Conservation (phyloP, 2,888 invertebrate species). For the Campoplex capitator region DNA sequence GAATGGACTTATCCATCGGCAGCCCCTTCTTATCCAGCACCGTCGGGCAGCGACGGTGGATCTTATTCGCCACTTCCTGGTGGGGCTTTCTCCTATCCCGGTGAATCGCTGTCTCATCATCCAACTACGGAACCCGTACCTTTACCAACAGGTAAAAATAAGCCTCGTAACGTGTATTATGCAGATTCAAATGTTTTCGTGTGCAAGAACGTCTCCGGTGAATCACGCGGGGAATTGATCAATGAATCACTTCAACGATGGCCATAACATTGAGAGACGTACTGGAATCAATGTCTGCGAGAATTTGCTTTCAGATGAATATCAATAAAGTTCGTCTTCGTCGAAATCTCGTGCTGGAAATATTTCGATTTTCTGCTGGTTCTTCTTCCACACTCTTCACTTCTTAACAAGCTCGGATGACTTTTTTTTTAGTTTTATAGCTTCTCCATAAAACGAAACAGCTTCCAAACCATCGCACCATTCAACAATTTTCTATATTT, state of each 20-base stretch:
- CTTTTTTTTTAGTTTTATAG: too few species aligned
- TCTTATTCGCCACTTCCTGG: slow-evolving; percentile 83
- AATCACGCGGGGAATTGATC: slow-evolving; percentile 50
- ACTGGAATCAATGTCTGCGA: slow-evolving; percentile 10
- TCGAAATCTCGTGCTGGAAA: too few species aligned
- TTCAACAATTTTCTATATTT: not conserved
- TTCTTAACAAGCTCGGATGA: too few species aligned
- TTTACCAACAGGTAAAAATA: slow-evolving; percentile 79
- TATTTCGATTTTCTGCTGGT: too few species aligned
- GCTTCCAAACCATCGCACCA: not conserved
- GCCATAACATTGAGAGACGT: not conserved
- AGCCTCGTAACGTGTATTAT: not conserved
- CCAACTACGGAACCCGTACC: slow-evolving; percentile 83
- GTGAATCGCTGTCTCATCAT: slow-evolving; percentile 83
- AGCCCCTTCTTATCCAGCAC: slow-evolving; percentile 81
- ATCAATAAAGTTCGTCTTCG: not conserved
- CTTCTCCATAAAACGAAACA: too few species aligned
- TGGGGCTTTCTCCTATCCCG: slow-evolving; percentile 84
- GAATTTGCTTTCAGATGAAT: not conserved
- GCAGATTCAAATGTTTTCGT: slow-evolving; percentile 47
- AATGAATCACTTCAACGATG: slow-evolving; percentile 42
- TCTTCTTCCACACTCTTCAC: too few species aligned
- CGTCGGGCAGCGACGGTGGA: slow-evolving; percentile 80
- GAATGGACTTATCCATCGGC: slow-evolving; percentile 82
- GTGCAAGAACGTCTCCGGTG: slow-evolving; percentile 35